Percentiles rank a stretch among this genome's conserved stretches.
Conservation (phyloP, 2,888 invertebrate genomes). For the Zeuzera pyrina region DNA sequence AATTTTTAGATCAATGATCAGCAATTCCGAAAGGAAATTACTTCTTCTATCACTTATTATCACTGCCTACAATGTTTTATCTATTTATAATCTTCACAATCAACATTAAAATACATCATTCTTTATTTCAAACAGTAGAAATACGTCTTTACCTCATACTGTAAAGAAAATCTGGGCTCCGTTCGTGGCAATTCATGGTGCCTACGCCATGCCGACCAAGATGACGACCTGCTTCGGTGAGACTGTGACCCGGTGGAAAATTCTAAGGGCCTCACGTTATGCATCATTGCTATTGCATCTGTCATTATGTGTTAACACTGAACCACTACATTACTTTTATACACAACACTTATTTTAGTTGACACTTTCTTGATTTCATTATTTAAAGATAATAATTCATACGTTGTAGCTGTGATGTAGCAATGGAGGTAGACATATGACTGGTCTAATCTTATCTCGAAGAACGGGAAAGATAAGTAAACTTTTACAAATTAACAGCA, state of each 20-base stretch:
- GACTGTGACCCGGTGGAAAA: slow-evolving; percentile 24
- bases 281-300: slow-evolving; percentile 44
- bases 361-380: background rate
- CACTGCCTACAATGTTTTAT: too few species aligned
- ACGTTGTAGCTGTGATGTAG: slow-evolving; percentile 12
- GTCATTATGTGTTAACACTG: slow-evolving; percentile 27
- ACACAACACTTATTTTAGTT: slow-evolving; percentile 1
- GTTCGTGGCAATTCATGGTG: slow-evolving; percentile 34
- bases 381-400: background rate
- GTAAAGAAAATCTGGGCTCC: slow-evolving; percentile 56
- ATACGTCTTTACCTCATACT: slow-evolving; percentile 37
- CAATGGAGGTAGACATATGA: slow-evolving; percentile 51
- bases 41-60: too few species aligned
- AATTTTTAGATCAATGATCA: too few species aligned
- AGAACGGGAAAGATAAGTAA: slow-evolving; percentile 55
- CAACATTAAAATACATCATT: too few species aligned
- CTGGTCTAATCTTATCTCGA: slow-evolving; percentile 59
- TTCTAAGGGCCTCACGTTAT: slow-evolving; percentile 42
- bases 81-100: too few species aligned
- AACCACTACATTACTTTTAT: slow-evolving; percentile 11
- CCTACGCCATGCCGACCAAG: slow-evolving; percentile 45
- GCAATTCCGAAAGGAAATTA: too few species aligned
- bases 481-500: slow-evolving; percentile 52
- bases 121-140: background rate
- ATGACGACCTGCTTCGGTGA: slow-evolving; percentile 47